Conservation (phyloP, 2,113 vertebrate genomes). For the Meleagris gallopavo region DNA sequence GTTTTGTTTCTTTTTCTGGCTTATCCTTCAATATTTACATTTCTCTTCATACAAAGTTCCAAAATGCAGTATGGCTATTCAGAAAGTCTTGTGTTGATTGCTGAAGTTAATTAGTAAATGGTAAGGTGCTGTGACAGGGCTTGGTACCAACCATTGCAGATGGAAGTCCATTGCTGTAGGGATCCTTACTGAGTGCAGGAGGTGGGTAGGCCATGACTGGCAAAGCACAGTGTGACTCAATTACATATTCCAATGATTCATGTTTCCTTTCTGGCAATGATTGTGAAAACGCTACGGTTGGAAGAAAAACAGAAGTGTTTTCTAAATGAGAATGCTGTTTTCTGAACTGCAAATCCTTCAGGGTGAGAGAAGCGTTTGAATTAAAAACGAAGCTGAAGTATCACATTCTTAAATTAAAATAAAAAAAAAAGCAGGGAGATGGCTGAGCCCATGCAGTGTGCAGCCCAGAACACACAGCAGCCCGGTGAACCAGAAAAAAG, state of each 20-base stretch:
- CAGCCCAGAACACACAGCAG: not conserved
- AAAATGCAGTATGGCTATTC: not conserved
- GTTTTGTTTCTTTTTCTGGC: not conserved
- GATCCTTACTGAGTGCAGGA: not conserved
- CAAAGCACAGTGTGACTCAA: not conserved
- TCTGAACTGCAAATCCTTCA: not conserved
- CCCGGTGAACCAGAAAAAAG: not conserved
- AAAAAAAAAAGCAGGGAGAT: fast-evolving
- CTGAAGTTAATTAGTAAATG: not conserved
- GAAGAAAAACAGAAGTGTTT: not conserved
- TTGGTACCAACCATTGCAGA: not conserved
- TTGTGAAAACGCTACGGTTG: not conserved
- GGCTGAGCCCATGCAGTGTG: not conserved
- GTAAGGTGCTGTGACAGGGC: not conserved
- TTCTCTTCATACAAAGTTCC: not conserved
- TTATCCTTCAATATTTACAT: not conserved
- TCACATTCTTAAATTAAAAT: not conserved
- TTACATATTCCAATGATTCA: not conserved
- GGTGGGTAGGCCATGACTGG: not conserved
- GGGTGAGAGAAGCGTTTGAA: not conserved
- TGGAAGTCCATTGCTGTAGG: fast-evolving
- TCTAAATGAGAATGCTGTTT: not conserved
- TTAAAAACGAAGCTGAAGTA: not conserved
- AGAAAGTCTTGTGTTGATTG: not conserved
- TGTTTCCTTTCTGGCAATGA: not conserved